A percentile compares a stretch with the other conserved stretches of the same genome.
These are phyloP conservation scores for Petromus typicus DNA, from an alignment of 2,113 vertebrate species.

Conservation along the genomic window DNA sequence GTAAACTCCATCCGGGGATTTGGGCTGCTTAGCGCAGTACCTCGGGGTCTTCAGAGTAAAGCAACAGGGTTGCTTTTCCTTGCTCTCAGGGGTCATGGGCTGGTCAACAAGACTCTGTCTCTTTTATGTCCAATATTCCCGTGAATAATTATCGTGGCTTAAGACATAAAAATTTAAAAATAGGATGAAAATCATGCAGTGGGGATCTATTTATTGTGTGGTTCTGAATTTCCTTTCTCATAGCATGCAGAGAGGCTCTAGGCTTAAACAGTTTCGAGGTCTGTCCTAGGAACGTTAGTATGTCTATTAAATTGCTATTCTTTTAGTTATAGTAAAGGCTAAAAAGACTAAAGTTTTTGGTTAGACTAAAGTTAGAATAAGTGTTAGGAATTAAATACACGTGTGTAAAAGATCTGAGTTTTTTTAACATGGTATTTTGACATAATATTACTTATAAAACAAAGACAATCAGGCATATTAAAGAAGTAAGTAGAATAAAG, in stretches of 20 bases:
- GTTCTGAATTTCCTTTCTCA: not conserved
- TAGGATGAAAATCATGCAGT: not conserved
- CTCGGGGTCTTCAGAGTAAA: not conserved
- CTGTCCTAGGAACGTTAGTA: constrained; percentile 51
- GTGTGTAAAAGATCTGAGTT: constrained; percentile 54
- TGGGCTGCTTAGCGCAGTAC: not conserved
- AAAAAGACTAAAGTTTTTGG: no score
- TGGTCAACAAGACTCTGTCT: not conserved
- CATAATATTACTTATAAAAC: constrained; percentile 72
- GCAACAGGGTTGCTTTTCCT: not conserved
- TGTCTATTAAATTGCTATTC: constrained; percentile 64
- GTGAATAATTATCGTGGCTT: not conserved
- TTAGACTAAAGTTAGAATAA: constrained; percentile 44
- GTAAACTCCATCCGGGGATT: not conserved
- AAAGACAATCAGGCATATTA: not conserved
- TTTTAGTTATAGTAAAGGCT: no score
- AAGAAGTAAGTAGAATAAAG: not conserved
- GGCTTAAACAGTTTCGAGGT: not conserved
- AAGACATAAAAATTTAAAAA: not conserved
- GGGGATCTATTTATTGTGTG: not conserved
- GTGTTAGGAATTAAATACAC: constrained; percentile 46
- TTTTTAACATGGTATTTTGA: constrained; percentile 75
- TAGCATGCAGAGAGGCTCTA: not conserved
- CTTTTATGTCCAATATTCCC: not conserved
- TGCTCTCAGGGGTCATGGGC: not conserved